Conservation (phyloP, 2,888 invertebrate species). For the Muschampia plurimacula region DNA sequence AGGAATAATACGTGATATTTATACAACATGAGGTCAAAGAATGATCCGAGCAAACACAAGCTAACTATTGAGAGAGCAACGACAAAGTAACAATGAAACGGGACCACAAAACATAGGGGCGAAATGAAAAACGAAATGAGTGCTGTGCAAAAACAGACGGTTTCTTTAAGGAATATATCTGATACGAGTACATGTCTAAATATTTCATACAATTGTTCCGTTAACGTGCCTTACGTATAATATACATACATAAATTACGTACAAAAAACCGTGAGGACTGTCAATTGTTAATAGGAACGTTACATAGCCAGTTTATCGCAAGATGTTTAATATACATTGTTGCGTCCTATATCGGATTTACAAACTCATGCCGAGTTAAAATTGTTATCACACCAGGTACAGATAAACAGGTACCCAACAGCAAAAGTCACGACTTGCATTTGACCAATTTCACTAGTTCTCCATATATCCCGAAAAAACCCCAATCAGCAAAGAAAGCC, state of each 20-base stretch:
- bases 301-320: background rate
- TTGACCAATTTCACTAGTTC: slow-evolving; percentile 24
- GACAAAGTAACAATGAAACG: background rate
- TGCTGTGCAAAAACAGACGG: background rate
- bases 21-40: slow-evolving; percentile 8
- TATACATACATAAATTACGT: background rate
- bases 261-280: background rate
- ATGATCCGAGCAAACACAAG: background rate
- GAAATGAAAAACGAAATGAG: slow-evolving; percentile 25
- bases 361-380: slow-evolving; percentile 34
- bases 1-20: background rate
- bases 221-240: background rate
- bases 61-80: slow-evolving; percentile 15
- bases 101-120: slow-evolving; percentile 22
- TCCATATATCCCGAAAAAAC: slow-evolving; percentile 24
- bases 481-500: slow-evolving; percentile 34
- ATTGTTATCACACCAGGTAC: slow-evolving; percentile 31
- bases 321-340: slow-evolving; percentile 1
- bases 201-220: background rate
- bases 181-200: background rate
- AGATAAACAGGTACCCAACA: slow-evolving; percentile 16
- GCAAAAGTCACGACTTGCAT: slow-evolving; percentile 39
- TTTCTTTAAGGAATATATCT: background rate
- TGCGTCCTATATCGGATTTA: background rate
- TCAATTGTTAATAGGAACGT: background rate